phyloP scores from a whole-genome alignment of 2,797 vertebrate species.

The Enteromius trimaculatus region DNA sequence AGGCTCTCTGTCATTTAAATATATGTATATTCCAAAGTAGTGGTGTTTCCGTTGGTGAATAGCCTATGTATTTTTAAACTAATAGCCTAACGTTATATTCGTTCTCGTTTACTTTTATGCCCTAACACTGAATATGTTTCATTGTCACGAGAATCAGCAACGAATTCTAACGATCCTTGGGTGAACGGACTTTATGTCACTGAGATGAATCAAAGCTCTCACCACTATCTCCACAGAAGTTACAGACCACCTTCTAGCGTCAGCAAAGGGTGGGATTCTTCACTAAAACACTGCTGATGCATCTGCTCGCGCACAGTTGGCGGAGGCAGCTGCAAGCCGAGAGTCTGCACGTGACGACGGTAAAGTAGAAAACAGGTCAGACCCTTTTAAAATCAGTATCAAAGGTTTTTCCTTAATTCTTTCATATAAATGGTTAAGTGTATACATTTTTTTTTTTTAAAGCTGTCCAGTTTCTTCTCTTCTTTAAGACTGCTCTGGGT shows the following conservation, averaged over 20 bases:
- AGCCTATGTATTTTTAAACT: background rate
- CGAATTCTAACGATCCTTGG: background rate
- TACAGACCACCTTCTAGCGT: constrained; percentile 18
- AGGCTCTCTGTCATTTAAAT: background rate
- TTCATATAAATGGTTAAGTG: background rate
- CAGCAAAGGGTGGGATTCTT: constrained; percentile 43
- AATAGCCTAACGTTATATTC: background rate
- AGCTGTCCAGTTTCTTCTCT: background rate
- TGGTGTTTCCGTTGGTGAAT: background rate
- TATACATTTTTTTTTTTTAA: background rate
- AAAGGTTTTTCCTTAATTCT: background rate
- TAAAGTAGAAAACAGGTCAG: constrained; percentile 41
- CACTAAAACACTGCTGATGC: background rate
- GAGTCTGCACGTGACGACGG: background rate
- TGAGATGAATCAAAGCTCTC: background rate
- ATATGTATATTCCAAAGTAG: background rate
- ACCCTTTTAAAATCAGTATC: background rate
- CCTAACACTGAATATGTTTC: background rate
- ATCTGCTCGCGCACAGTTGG: constrained; percentile 13
- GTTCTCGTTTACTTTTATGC: background rate
- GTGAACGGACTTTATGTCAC: background rate
- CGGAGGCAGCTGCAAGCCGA: constrained; percentile 4
- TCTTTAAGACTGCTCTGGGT: background rate
- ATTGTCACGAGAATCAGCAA: background rate
- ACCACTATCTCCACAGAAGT: background rate